A percentile compares a stretch with the other conserved stretches of the same genome.
These are phyloP conservation scores for Trachymyrmex cornetzi DNA, from an alignment of 1,140 invertebrate species.

Conservation along the genomic window DNA sequence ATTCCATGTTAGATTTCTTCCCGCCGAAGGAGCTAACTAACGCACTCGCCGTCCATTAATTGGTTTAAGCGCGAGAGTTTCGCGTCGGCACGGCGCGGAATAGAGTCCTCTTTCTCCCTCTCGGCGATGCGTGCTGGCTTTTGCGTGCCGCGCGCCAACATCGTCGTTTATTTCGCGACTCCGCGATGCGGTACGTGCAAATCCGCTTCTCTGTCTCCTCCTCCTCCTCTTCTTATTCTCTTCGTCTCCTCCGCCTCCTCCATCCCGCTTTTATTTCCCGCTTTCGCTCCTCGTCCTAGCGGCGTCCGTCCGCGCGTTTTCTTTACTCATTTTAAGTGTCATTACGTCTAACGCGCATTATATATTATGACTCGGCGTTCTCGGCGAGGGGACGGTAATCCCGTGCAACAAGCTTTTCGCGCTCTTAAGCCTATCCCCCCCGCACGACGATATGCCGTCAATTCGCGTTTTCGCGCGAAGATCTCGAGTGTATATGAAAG, in stretches of 20 bases:
- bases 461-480: slow-evolving; percentile 47
- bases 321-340: slow-evolving; percentile 65
- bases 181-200: slow-evolving; percentile 13
- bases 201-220: slow-evolving; percentile 5
- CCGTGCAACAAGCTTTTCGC: slow-evolving; percentile 60
- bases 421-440: slow-evolving; percentile 10
- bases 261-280: slow-evolving; percentile 44
- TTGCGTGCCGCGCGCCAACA: slow-evolving; percentile 33
- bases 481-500: slow-evolving; percentile 22
- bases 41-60: slow-evolving; percentile 37
- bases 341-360: slow-evolving; percentile 64
- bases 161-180: slow-evolving; percentile 49
- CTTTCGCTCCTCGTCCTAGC: slow-evolving; percentile 50
- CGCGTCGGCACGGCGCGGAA: slow-evolving; percentile 27
- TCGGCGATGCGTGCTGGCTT: neutral
- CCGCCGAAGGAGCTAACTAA: slow-evolving; percentile 25
- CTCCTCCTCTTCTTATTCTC: neutral
- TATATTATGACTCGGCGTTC: slow-evolving; percentile 64
- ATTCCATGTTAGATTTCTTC: neutral
- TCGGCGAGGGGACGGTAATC: slow-evolving; percentile 60
- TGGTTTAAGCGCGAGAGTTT: slow-evolving; percentile 41
- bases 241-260: neutral
- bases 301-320: slow-evolving; percentile 44
- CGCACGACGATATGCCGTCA: neutral
- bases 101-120: slow-evolving; percentile 7